Base-by-base conservation (phyloP, 64 coral and sea anemone genomes). In the Trachythela sp. region DNA sequence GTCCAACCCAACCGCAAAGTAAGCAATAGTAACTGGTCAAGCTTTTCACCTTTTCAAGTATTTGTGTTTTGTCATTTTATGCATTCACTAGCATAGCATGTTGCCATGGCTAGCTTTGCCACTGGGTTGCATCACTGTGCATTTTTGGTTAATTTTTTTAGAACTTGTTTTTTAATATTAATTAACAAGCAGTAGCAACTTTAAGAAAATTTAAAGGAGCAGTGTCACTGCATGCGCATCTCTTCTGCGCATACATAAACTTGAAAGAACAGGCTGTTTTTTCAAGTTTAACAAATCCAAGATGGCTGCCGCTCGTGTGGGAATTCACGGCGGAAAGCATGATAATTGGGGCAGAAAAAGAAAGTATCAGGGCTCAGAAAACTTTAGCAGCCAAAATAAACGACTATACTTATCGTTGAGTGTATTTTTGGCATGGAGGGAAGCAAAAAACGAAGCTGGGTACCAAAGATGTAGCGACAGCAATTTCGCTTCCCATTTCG, bases 241-340 rank as follows among this genome's bases (percentile, higher is more conserved):
- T n/a, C n/a, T n/a, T n/a, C n/a, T n/a, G n/a, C n/a, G 48, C 64
- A 70, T 70, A 70, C 24, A 70, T 32, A 22, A 26, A 70, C 18
- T 70, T 70, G 64, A 70, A 70, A 70, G 5, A 70, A 70, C 8
- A 70, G 64, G 64, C 64, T 70, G 24, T 26, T 70, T 70, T 70
- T 70, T 70, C 64, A 70, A 70, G 8, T 70, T 22, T 70, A 70
- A 70, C 30, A 70, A 70, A 70, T 49, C 64, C 18, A 70, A 70
- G 64, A 70, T 70, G 64, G 64, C 64, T 7, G 64, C 64, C 5
- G 64, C 30, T 70, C 24, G 30, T 22, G 64, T 70, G 64, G 64
- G 64, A 26, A 22, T 8, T 7, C 64, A 70, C 30, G 64, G 64
- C 24, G 64, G 64, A 70, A 70, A 70, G 24, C 64, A 22, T 70